Evolutionary conservation across 1,140 invertebrate species (phyloP), one percentile per base, ranked within the genome.

Genomic region (Lepidotrigona ventralis): DNA sequence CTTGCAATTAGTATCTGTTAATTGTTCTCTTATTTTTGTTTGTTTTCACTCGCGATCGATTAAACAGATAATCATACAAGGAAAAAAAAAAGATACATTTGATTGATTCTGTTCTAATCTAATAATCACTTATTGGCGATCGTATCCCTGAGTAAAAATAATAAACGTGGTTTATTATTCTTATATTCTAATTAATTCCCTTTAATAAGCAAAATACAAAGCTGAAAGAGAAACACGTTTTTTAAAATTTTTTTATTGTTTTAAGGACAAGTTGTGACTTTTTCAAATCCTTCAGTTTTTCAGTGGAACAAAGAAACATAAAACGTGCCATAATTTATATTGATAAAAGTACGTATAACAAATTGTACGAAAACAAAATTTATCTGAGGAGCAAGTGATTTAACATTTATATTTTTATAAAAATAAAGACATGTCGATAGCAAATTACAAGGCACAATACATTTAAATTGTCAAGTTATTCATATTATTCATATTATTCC

Each of bases 1-100:
- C 17, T 29, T 12, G 2, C 1, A 29, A 17, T 73, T 29, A 3
- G 12, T 54, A 21, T 29, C n/a, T 14, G 33, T 58, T 39, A 60
- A 60, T 21, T 11, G 33, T 46, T 60, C 46, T 39, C 6, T 19
- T 6, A 9, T 1, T n/a, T 33, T 29, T 63, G 1, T 64, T 51
- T 46, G 29, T n/a, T 21, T 60, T 63, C 21, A 46, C 15, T 53
- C 12, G 21, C 12, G 56, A 81, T 81, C 72, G 46, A 81, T 76
- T 39, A 51, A 23, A 53, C 19, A 58, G 73, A 58, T 69, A 76
- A 68, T 54, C 1, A 15, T 6, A 64, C 6, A 53, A 39, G 15
- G 5, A 19, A 77, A 14, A n/a, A 23, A 33, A 29, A n/a, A 33
- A 29, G 19, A 74, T 64, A 19, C 8, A 15, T 29, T 6, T 8